Evolutionary conservation across 1,140 invertebrate genomes (phyloP).

Genomic region (Platorchestia sp.): DNA sequence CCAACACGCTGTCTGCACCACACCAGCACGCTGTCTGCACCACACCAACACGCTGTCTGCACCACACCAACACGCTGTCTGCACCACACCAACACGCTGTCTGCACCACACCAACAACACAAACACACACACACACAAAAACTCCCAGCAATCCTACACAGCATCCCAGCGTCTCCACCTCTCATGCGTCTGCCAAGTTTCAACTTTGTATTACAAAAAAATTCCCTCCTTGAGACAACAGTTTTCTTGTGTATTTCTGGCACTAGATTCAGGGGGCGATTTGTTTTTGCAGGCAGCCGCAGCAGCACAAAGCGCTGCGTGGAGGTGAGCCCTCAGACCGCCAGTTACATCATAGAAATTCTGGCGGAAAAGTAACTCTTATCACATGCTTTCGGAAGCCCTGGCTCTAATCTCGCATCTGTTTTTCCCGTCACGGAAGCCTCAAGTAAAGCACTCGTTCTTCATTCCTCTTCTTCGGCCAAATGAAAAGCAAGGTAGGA

Average conservation of each 20-base stretch:
- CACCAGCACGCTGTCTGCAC: too few relatives aligned
- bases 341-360: neutral
- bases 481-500: neutral
- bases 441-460: conserved; percentile 6
- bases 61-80: too few relatives aligned
- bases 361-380: neutral
- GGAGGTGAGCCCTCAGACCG: neutral
- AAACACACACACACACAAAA: too few relatives aligned
- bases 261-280: neutral
- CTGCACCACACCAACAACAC: too few relatives aligned
- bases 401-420: neutral
- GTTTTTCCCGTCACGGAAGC: neutral
- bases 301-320: neutral
- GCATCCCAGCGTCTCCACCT: too few relatives aligned
- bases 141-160: too few relatives aligned
- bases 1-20: too few relatives aligned
- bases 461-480: neutral
- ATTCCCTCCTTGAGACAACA: neutral
- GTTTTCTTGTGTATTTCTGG: neutral
- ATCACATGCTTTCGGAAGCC: neutral
- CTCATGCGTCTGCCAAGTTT: too few relatives aligned
- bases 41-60: too few relatives aligned
- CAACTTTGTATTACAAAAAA: too few relatives aligned
- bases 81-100: too few relatives aligned
- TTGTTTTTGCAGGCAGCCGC: neutral